Evolutionary conservation across 1,140 invertebrate genomes (phyloP), one percentile per base, ranked within the genome.

Genomic region (Akabosia matsudoensis): DNA sequence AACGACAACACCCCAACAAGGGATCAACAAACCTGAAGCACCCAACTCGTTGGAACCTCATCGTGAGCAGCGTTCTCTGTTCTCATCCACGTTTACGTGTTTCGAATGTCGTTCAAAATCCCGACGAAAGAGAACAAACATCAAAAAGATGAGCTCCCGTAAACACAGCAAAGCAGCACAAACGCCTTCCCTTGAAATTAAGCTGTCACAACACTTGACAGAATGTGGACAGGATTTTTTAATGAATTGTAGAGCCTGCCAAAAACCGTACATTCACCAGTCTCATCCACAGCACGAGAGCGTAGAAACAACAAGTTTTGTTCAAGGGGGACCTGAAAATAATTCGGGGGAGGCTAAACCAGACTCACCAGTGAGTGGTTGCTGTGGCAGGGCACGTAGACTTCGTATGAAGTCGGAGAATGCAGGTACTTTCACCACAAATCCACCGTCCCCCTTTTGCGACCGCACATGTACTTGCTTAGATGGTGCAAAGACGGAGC

Each of bases 401-500:
- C n/a, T n/a, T n/a, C 37, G 24, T 16, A 22, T n/a, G 22, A 56
- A 56, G 54, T 56, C 54, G 22, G 54, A n/a, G n/a, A 56, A 7
- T 45, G 7, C 18, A 10, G 7, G 37, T 7, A 18, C 54, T 56
- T 7, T 22, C 54, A 4, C 7, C n/a, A 56, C 7, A 45, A 45
- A 18, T 16, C 71, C 76, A 18, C 51, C 64, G 0, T 76, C 76
- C 18, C 76, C 70, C 0, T 76, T 56, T 67, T 74, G 72, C 31
- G 71, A 76, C 4, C 22, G 76, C 22, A 52, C 61, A 22, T 33
- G 28, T 26, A 18, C 76, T 14, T 34, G 22, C 22, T 14, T 10
- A 2, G 24, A 56, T n/a, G 24, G 54, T 22, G 13, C 37, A 45
- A 72, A 34, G 22, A 70, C 72, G 24, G 77, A 79, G 10, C 78